These are phyloP conservation scores for Octonoba sinensis DNA, from an alignment of 2,888 invertebrate genomes.

Conservation along the genomic window DNA sequence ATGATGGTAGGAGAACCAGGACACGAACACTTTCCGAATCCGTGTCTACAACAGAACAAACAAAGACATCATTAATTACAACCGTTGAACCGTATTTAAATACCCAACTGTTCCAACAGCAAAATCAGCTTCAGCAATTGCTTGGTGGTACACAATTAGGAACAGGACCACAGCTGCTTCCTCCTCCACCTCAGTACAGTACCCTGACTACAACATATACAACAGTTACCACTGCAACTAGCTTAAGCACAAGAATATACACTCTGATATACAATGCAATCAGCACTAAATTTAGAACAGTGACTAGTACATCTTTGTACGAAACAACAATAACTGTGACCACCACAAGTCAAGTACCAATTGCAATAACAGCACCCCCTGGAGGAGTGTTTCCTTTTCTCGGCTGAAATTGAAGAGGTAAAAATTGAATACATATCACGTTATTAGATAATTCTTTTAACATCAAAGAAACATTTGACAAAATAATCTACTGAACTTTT, in stretches of 20 bases:
- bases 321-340: conserved; percentile 66
- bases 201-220: conserved; percentile 66
- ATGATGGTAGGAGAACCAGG: conserved; percentile 67
- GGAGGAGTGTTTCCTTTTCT: conserved; percentile 60
- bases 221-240: conserved; percentile 65
- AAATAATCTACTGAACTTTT: too few relatives aligned
- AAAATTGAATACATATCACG: conserved; percentile 9
- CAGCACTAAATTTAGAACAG: conserved; percentile 67
- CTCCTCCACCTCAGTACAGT: conserved; percentile 59
- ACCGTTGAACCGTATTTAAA: conserved; percentile 66
- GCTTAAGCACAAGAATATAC: conserved; percentile 66
- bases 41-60: conserved; percentile 63
- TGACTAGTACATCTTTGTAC: conserved; percentile 66
- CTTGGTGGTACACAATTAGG: conserved; percentile 47
- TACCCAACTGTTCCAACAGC: conserved; percentile 64
- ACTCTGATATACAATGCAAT: conserved; percentile 67
- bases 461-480: neutral
- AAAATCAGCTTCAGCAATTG: conserved; percentile 65
- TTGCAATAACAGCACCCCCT: conserved; percentile 55
- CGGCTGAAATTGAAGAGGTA: conserved; percentile 16
- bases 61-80: conserved; percentile 65
- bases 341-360: conserved; percentile 53
- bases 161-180: conserved; percentile 27
- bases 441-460: neutral
- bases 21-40: conserved; percentile 67